Evolutionary conservation across 2,113 vertebrate genomes (phyloP).

Genomic region (cat (Felis catus)): DNA sequence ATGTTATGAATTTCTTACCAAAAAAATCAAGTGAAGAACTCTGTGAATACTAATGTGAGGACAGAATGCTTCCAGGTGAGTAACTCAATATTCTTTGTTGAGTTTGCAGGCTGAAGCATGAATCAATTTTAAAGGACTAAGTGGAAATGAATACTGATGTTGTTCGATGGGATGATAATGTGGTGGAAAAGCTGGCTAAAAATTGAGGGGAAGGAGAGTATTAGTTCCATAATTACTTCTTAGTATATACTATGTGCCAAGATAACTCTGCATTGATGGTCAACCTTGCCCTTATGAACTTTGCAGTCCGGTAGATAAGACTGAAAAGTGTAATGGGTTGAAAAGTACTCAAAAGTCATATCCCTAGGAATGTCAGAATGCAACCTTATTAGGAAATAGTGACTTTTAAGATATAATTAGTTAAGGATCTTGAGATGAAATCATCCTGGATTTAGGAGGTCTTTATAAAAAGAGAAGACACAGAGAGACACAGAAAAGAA

Average conservation of each 20-base stretch:
- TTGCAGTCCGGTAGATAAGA: not conserved
- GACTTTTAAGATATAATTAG: not conserved
- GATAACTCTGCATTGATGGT: not conserved
- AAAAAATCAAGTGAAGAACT: not conserved
- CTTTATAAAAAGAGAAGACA: not conserved
- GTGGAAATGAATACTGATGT: not conserved
- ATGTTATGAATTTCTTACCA: not conserved
- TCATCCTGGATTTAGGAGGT: not conserved
- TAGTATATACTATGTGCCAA: not conserved
- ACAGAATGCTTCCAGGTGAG: not conserved
- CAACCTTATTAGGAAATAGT: not conserved
- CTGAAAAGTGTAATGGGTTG: not conserved
- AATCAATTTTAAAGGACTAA: slow-evolving; percentile 22
- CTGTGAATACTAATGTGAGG: not conserved
- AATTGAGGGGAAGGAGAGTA: not conserved
- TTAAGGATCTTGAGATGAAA: not conserved
- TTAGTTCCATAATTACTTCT: not conserved
- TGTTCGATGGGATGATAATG: not conserved
- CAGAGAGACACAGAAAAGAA: not conserved
- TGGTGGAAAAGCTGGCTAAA: not conserved
- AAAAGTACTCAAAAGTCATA: not conserved
- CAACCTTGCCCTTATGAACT: not conserved
- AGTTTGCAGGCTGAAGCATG: not conserved
- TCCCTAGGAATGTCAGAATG: not conserved
- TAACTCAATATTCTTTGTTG: not conserved